These are phyloP conservation scores for Nomia melanderi DNA, from an alignment of 1,140 invertebrate species.

Conservation along the genomic window DNA sequence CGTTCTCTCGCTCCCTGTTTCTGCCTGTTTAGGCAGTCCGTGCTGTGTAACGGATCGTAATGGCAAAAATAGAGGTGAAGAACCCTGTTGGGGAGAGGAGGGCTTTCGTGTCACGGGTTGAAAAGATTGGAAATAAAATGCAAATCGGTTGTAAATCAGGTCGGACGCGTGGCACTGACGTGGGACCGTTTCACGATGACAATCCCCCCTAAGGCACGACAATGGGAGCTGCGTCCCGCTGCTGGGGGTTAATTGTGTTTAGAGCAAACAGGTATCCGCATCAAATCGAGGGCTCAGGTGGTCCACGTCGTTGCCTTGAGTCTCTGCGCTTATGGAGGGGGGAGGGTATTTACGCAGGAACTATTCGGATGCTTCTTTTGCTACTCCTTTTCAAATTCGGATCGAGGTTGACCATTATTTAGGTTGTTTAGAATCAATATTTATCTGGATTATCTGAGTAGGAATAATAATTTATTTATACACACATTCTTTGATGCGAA, in stretches of 20 bases:
- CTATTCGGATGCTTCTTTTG: not conserved
- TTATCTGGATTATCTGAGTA: no score
- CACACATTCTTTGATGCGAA: no score
- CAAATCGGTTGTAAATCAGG: conserved; percentile 70
- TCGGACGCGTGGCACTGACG: conserved; percentile 62
- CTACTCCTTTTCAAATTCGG: not conserved
- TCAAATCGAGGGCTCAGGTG: conserved; percentile 40
- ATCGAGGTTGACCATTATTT: no score
- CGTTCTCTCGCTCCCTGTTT: not conserved
- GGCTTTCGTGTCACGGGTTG: conserved; percentile 6
- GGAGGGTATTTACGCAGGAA: no score
- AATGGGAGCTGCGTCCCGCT: conserved; percentile 39
- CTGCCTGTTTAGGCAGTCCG: not conserved
- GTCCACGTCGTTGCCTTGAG: conserved; percentile 3
- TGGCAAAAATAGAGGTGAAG: conserved; percentile 33
- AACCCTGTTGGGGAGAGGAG: not conserved
- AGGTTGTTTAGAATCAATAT: no score
- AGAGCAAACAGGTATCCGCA: conserved; percentile 59
- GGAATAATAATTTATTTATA: no score
- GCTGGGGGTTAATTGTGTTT: conserved; percentile 65
- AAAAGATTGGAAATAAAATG: conserved; percentile 43
- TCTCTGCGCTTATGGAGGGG: not conserved
- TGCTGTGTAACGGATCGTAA: conserved; percentile 26
- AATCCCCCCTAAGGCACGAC: not conserved
- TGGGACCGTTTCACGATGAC: conserved; percentile 34